Base-by-base conservation (phyloP, 2,797 vertebrate species). In the Syngnathus rostellatus region DNA sequence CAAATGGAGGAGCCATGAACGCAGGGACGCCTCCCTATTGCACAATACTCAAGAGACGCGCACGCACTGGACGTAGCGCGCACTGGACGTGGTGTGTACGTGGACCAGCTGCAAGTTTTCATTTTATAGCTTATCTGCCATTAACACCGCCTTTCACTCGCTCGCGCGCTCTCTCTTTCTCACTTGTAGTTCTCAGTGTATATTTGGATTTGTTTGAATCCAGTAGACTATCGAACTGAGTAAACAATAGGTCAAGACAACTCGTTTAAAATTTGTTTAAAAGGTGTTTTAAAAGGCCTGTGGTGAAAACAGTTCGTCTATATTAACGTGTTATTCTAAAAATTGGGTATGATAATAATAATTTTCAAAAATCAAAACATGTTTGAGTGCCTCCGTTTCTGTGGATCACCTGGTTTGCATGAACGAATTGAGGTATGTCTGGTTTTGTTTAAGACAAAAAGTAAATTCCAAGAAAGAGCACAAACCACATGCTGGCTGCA, bases 11-110 rank as follows among this genome's bases (percentile, higher is more conserved):
- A 79, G 72, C 60, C 31, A 69, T 31, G 31, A 31, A 31, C 74
- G 41, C 41, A 43, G 41, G 68, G 74, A 83, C 88, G 84, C 87
- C 88, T 76, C 89, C 85, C 79, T 68, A 75, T 61, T 41, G 80
- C 65, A 83, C 86, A 85, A 77, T 82, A 77, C 77, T 55, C 1
- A 57, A 17, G 38, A 60, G 70, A 72, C 65, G 75, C 50, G 55
- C 67, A 60, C 74, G 16, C 72, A 25, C 68, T 23, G 39, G 70
- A 62, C 79, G 69, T 67, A 3, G 31, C 31, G 74, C 74, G 16
- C 72, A 25, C 68, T 23, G 39, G 70, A 62, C 79, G 69, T 67
- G 31, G 31, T 4, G 74, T 77, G 65, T 68, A 67, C 72, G 67
- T 31, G 12, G 55, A 77, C 68, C 75, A 77, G 66, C 74, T 77